These are phyloP conservation scores for Pristionchus arcanus DNA, from an alignment of 2,888 invertebrate species.

Conservation along the genomic window DNA sequence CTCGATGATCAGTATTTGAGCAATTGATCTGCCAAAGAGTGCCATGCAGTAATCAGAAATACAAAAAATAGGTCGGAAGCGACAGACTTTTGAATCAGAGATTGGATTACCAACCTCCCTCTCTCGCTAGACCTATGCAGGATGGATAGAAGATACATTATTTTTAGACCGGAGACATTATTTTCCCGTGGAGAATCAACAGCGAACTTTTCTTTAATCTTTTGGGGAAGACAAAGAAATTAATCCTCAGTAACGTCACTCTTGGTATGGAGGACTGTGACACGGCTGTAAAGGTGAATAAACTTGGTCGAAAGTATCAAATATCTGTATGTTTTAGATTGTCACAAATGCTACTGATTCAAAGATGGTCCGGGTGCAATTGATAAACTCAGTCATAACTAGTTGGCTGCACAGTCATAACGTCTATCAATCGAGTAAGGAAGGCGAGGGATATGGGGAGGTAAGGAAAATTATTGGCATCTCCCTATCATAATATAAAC, in stretches of 20 bases:
- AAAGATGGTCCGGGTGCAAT: neutral
- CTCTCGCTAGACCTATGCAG: too few species aligned
- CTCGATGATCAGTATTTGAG: too few species aligned
- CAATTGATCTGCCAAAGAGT: too few species aligned
- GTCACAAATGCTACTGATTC: neutral
- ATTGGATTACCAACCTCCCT: too few species aligned
- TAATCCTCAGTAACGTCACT: neutral
- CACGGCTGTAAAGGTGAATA: neutral
- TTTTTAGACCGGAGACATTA: neutral
- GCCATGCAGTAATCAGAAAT: too few species aligned
- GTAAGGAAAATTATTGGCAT: neutral
- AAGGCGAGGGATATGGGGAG: neutral
- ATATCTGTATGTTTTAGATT: neutral
- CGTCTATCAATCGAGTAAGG: neutral
- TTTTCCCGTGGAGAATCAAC: neutral
- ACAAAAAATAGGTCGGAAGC: too few species aligned
- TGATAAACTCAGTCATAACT: neutral
- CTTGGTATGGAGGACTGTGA: neutral
- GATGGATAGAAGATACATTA: too few species aligned
- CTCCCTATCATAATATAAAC: too few species aligned
- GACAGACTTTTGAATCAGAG: too few species aligned
- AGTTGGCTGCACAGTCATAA: neutral
- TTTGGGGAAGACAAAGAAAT: neutral
- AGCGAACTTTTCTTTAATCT: neutral
- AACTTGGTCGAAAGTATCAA: too few species aligned